Evolutionary conservation across 2,113 vertebrate genomes (phyloP), one percentile per base, ranked within the genome.

Genomic region (Stictonetta naevosa): DNA sequence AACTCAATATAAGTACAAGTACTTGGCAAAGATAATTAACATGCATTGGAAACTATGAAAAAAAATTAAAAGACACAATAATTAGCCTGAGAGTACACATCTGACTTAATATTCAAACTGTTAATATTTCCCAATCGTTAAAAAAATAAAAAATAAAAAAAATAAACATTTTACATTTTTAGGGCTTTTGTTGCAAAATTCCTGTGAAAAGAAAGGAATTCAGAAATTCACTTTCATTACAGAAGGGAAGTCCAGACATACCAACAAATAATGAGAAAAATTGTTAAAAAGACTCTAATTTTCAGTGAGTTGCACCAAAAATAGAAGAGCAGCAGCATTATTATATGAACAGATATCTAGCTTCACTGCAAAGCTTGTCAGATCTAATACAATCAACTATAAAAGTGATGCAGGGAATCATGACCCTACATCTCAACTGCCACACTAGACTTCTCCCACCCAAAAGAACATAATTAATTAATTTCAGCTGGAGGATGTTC

Each of bases 391-490:
- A 86, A 60, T 96, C 88, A 92, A 26, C 86, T 88, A 77, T 4
- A 82, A 94, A 97, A 92, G 29, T 86, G 90, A 93, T 77, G 68
- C 82, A 93, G 48, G 73, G 78, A 97, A 90, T 95, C 92, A 36
- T 94, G 96, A 97, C 95, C 95, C 71, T 38, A 72, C 58, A 75
- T 96, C 95, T 96, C 80, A 67, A 77, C 80, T 71, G 92, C 83
- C 82, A 93, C 88, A 89, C 80, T 84, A 83, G 83, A 90, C 59
- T 93, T 97, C 86, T 92, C 74, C 73, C 44, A 93, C 79, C 76
- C 74, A 80, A 89, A 95, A 88, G 79, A 96, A 95, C 59, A 68
- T 81, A 95, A 97, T 97, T 96, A 95, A 97, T 96, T 97, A 94
- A 95, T 95, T 97, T 96, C 81, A 92, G 40, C 81, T 84, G 59